Evolutionary conservation across 35 echinoderm and acorn worm species (phyloP).

Genomic region (Holothuria glaberrima): DNA sequence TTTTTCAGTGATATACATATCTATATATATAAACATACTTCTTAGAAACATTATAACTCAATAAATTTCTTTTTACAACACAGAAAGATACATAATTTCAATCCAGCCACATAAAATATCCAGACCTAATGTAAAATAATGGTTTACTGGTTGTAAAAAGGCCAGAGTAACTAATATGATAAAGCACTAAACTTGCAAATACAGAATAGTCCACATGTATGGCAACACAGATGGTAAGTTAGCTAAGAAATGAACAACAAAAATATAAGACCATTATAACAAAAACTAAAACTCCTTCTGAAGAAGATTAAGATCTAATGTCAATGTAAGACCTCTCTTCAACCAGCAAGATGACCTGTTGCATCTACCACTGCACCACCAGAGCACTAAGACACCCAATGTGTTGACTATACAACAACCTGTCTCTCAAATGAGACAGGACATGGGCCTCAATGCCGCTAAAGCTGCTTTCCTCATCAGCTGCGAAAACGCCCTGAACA

Average conservation of each 20-base stretch:
- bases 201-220: slow-evolving; percentile 28
- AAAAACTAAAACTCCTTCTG: slow-evolving; percentile 11
- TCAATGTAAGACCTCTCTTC: not conserved
- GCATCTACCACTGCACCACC: not conserved
- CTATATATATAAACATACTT: too few relatives aligned
- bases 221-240: slow-evolving; percentile 26
- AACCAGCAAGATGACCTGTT: slow-evolving; percentile 5
- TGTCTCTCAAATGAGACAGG: slow-evolving; percentile 13
- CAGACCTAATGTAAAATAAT: slow-evolving; percentile 17
- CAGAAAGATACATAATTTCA: slow-evolving; percentile 12
- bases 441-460: slow-evolving; percentile 55
- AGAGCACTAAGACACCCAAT: slow-evolving; percentile 40
- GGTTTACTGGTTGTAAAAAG: too few relatives aligned
- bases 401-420: slow-evolving; percentile 54
- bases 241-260: slow-evolving; percentile 17
- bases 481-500: slow-evolving; percentile 55
- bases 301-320: not conserved
- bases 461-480: slow-evolving; percentile 68
- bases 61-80: slow-evolving; percentile 27
- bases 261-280: slow-evolving; percentile 24
- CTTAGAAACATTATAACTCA: too few relatives aligned
- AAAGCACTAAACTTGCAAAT: slow-evolving; percentile 24
- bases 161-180: not conserved
- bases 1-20: too few relatives aligned
- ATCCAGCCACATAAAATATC: slow-evolving; percentile 12